Evolutionary conservation across 2,113 vertebrate genomes (phyloP).

Genomic region (Phoenicopterus ruber): DNA sequence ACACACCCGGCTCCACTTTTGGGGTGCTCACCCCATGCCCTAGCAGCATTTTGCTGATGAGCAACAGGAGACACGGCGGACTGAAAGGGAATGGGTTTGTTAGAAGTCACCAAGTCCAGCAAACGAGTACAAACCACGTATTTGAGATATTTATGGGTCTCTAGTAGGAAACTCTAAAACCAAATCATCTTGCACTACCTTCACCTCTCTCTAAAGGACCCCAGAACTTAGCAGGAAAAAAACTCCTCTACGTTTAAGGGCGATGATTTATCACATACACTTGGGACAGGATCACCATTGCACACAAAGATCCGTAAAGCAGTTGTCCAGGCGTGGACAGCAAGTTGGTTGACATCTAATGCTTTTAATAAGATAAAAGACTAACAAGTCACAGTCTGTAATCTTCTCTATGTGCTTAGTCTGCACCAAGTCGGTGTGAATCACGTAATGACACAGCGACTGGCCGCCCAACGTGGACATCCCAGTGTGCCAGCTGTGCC

Average conservation of each 20-base stretch:
- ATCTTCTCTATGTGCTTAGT: not conserved
- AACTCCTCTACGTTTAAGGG: not conserved
- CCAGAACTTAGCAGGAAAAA: not conserved
- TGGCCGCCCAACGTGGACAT: fast-evolving
- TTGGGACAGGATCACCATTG: not conserved
- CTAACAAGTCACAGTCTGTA: not conserved
- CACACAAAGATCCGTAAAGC: not conserved
- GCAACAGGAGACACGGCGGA: not conserved
- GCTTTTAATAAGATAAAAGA: not conserved
- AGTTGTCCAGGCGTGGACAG: not conserved
- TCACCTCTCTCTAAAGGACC: not conserved
- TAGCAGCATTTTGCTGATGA: not conserved
- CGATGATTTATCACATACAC: not conserved
- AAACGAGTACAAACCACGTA: fast-evolving
- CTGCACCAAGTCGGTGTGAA: not conserved
- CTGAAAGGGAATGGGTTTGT: not conserved
- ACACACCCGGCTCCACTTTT: not conserved
- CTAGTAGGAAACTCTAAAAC: not conserved
- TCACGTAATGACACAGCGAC: not conserved
- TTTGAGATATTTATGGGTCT: not conserved
- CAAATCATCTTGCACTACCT: not conserved
- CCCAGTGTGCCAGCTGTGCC: fast-evolving
- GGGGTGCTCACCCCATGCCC: not conserved
- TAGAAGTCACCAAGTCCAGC: not conserved
- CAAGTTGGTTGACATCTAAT: not conserved